phyloP scores from a whole-genome alignment of 2,888 invertebrate species.

The Caenorhabditis sp. region DNA sequence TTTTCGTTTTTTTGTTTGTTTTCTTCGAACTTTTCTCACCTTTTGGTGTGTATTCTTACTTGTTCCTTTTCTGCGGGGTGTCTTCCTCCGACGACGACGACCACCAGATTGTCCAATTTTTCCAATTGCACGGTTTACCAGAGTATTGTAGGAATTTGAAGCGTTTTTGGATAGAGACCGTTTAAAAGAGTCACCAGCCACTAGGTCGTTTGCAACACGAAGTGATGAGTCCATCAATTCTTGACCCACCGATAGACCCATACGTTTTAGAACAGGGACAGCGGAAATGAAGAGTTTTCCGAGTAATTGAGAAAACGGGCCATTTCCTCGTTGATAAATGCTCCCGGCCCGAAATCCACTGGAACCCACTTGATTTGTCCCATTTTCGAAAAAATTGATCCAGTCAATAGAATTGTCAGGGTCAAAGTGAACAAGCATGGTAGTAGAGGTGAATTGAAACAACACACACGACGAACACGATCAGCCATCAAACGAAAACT shows the following conservation, averaged over 20 bases:
- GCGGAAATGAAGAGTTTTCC: constrained; percentile 37
- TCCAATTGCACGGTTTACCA: constrained; percentile 7
- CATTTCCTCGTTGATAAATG: constrained; percentile 30
- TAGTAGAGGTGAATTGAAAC: no score
- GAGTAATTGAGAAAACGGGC: constrained; percentile 28
- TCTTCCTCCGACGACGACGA: neutral
- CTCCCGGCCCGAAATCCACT: constrained; percentile 28
- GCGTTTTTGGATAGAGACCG: constrained; percentile 6
- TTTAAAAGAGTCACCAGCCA: constrained; percentile 22
- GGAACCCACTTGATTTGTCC: constrained; percentile 9
- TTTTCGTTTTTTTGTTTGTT: no score
- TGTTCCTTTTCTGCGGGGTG: no score
- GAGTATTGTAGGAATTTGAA: constrained; percentile 1
- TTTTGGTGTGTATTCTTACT: no score
- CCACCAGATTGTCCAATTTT: constrained; percentile 17
- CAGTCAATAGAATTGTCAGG: constrained; percentile 29
- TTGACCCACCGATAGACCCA: constrained; percentile 13
- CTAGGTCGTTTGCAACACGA: constrained; percentile 28
- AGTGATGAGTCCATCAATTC: constrained; percentile 13
- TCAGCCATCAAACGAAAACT: constrained; percentile 10
- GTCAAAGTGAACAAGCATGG: no score
- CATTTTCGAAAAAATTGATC: constrained; percentile 8
- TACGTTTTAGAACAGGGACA: constrained; percentile 20
- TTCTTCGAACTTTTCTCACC: no score
- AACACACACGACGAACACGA: constrained; percentile 2